Evolutionary conservation across 2,113 vertebrate genomes (phyloP).

Genomic region (Megatriorchis doriae): DNA sequence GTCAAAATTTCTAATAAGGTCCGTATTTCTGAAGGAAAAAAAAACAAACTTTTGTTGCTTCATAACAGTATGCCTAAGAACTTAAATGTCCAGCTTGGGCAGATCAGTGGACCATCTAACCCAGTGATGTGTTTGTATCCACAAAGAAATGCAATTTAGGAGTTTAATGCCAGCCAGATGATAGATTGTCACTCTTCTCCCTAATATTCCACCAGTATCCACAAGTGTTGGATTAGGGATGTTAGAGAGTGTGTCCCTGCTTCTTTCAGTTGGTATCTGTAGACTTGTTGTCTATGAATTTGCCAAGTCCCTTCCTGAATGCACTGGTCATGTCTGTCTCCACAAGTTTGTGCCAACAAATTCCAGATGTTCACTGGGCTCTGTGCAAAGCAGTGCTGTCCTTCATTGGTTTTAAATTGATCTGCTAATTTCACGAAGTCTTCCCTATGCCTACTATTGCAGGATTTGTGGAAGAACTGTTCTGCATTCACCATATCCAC

Average conservation of each 20-base stretch:
- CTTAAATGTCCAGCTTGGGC: background rate
- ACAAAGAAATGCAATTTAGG: background rate
- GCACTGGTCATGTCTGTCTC: background rate
- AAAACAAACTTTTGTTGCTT: background rate
- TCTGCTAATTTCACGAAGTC: background rate
- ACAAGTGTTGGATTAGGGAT: background rate
- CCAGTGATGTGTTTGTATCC: background rate
- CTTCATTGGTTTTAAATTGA: background rate
- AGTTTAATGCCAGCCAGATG: background rate
- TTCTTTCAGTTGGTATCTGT: background rate
- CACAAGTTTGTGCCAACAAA: background rate
- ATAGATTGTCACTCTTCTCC: background rate
- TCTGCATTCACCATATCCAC: accelerated
- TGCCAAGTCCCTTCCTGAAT: background rate
- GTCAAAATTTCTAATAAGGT: background rate
- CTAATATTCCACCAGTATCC: background rate
- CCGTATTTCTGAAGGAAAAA: background rate
- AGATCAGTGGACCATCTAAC: background rate
- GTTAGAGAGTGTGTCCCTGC: background rate
- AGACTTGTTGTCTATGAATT: background rate
- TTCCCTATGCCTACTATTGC: background rate
- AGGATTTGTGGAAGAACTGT: background rate
- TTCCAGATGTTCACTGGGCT: background rate
- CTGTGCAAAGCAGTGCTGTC: background rate
- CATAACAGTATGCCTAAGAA: background rate